Percentiles rank a stretch among this genome's conserved stretches.
phyloP scores from a whole-genome alignment of 2,888 invertebrate species.

The Agrochola litura region DNA sequence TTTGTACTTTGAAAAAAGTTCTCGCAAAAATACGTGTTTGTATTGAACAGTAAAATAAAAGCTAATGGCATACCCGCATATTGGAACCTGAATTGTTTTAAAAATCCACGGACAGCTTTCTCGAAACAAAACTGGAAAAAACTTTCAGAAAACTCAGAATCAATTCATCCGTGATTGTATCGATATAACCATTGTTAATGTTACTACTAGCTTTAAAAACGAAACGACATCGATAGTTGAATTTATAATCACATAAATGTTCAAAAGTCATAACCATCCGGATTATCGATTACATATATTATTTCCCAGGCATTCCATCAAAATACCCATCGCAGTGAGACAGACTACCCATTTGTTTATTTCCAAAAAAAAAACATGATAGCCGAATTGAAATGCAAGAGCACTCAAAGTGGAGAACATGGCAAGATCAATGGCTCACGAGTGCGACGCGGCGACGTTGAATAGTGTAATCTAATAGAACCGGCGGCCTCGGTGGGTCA shows the following conservation, averaged over 20 bases:
- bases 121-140: constrained; percentile 18
- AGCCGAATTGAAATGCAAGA: constrained; percentile 65
- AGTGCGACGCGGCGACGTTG: constrained; percentile 65
- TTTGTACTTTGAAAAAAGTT: constrained; percentile 43
- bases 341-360: constrained; percentile 60
- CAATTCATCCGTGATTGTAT: background rate
- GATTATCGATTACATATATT: constrained; percentile 52
- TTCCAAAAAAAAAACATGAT: constrained; percentile 62
- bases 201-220: constrained; percentile 7
- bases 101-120: constrained; percentile 19
- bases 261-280: constrained; percentile 22
- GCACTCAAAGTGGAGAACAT: constrained; percentile 58
- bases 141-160: constrained; percentile 16
- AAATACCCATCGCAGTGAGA: constrained; percentile 55
- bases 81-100: constrained; percentile 22
- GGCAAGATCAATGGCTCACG: constrained; percentile 69
- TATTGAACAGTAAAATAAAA: constrained; percentile 44
- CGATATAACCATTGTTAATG: background rate
- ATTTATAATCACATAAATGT: constrained; percentile 16
- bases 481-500: constrained; percentile 87
- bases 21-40: constrained; percentile 31
- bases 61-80: constrained; percentile 29
- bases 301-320: constrained; percentile 61
- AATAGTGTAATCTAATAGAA: constrained; percentile 75
- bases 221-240: background rate